These are phyloP conservation scores for Microdon myrmicae DNA, from an alignment of 2,888 invertebrate species.

Conservation along the genomic window DNA sequence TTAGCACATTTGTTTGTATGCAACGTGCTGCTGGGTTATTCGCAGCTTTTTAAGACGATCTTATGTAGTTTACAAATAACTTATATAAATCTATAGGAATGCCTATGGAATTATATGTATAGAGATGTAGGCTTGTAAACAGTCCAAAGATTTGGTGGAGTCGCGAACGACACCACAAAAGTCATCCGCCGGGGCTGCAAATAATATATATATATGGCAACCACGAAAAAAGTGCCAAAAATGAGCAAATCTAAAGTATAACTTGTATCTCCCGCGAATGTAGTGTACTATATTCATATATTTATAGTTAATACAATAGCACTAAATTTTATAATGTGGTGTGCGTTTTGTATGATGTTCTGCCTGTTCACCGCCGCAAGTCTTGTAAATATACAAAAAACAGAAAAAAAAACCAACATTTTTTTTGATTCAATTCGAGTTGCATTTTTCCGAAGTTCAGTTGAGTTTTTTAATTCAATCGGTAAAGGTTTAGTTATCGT, in stretches of 20 bases:
- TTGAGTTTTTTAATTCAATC: constrained; percentile 68
- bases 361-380: constrained; percentile 17
- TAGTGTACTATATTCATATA: constrained; percentile 36
- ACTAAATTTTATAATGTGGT: constrained; percentile 51
- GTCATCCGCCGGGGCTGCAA: constrained; percentile 23
- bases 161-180: constrained; percentile 27
- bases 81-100: too few relatives aligned
- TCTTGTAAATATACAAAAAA: constrained; percentile 49
- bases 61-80: too few relatives aligned
- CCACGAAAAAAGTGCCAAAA: constrained; percentile 45
- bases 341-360: constrained; percentile 49
- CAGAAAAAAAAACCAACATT: constrained; percentile 4
- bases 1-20: constrained; percentile 41
- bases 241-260: constrained; percentile 51
- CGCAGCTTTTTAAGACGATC: too few relatives aligned
- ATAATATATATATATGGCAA: not conserved
- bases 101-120: too few relatives aligned
- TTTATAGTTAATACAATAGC: constrained; percentile 48
- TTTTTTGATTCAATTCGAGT: constrained; percentile 66
- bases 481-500: constrained; percentile 64
- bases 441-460: constrained; percentile 66
- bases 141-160: too few relatives aligned
- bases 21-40: too few relatives aligned
- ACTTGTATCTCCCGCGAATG: constrained; percentile 49
- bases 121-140: too few relatives aligned